Base-by-base conservation (phyloP, 1,140 invertebrate genomes). In the Phymastichus coffea region DNA sequence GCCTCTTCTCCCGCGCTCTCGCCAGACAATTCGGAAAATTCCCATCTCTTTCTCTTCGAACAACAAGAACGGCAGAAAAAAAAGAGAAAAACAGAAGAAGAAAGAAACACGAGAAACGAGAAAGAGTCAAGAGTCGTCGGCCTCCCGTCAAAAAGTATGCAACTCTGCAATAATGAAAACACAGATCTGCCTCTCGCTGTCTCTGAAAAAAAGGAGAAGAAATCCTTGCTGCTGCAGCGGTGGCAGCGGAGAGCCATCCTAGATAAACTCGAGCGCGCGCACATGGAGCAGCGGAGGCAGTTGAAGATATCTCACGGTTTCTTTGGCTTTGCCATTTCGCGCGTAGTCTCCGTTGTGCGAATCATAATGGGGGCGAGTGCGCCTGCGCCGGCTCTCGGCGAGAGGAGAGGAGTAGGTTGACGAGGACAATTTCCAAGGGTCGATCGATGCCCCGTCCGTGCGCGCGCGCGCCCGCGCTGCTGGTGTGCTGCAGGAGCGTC, bases 341-440 rank as follows among this genome's bases (percentile, higher is more conserved):
- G 6, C 37, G 7, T 15, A 40, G 40, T 26, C 41, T 22, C 26
- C 17, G 48, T 25, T 49, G 46, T 38, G 30, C 38, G 57, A 59
- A 53, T 53, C 48, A 53, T 59, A 52, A 28, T 59, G 53, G 49
- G 37, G 17, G 15, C 10, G 25, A 4, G 35, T 15, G 26, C 38
- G 57, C 57, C 17, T 19, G 47, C 55, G 55, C 55, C 38, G 35
- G 17, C 0, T 0, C 17, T 0, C 25, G 44, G n/a, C n/a, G n/a
- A n/a, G n/a, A n/a, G 41, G 55, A 43, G 28, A 43, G 56, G 56
- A 58, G 46, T 49, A 58, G 44, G 25, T 33, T 33, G 56, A 43
- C 47, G 57, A 44, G 30, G 57, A 59, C 57, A 53, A 52, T 59
- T 52, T 52, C 57, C n/a, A 59, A 59, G 57, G 49, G 57, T 54